Evolutionary conservation across 2,113 vertebrate genomes (phyloP).

Genomic region (Lagopus muta): DNA sequence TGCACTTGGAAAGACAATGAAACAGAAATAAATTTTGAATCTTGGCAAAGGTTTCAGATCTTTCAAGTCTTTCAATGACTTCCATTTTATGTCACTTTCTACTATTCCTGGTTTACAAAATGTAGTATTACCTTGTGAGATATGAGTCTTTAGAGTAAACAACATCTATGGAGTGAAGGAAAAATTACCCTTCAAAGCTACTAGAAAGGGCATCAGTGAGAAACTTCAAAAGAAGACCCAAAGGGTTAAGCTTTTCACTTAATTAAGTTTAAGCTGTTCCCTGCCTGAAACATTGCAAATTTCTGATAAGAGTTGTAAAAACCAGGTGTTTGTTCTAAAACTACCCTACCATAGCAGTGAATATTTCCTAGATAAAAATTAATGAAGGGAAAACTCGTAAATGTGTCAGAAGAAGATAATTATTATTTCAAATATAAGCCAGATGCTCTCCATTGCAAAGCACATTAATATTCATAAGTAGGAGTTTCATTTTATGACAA

Average conservation of each 20-base stretch:
- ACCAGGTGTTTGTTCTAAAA: conserved; percentile 78
- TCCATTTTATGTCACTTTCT: not conserved
- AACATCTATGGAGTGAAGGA: not conserved
- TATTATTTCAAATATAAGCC: conserved; percentile 70
- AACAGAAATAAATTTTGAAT: not conserved
- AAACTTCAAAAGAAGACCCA: conserved; percentile 32
- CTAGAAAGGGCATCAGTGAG: conserved; percentile 27
- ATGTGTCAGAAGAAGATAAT: conserved; percentile 76
- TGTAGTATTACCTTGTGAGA: not conserved
- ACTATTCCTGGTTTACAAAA: not conserved
- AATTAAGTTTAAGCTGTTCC: conserved; percentile 67
- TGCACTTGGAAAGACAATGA: not conserved
- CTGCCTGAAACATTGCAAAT: conserved; percentile 61
- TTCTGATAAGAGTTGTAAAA: conserved; percentile 76
- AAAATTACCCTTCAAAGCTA: conserved; percentile 40
- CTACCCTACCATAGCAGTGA: conserved; percentile 63
- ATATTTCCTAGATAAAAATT: conserved; percentile 76
- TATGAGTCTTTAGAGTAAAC: not conserved
- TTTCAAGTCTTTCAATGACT: not conserved
- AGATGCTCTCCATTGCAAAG: conserved; percentile 67
- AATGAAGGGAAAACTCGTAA: conserved; percentile 77
- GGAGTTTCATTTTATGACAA: conserved; percentile 25
- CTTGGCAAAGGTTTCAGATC: not conserved
- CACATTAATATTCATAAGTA: conserved; percentile 42
- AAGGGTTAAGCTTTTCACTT: conserved; percentile 59